Conservation (phyloP, 2,113 vertebrate genomes). For the Ursus arctos region DNA sequence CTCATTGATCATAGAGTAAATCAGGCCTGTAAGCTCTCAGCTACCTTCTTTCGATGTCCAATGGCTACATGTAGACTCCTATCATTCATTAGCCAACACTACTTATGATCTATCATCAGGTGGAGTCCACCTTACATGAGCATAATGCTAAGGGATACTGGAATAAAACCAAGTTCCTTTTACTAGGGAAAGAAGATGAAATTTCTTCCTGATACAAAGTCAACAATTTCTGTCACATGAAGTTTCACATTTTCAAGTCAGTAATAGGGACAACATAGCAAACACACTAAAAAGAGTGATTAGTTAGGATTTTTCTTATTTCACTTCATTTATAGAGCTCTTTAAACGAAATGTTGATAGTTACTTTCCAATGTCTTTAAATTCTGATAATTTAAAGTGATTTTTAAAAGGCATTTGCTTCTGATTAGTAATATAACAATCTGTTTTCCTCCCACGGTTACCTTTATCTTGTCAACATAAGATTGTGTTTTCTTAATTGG, state of each 20-base stretch:
- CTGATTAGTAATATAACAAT: not conserved
- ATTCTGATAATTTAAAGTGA: not conserved
- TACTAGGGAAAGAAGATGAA: not conserved
- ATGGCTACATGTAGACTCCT: not conserved
- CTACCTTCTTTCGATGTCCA: not conserved
- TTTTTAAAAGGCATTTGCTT: not conserved
- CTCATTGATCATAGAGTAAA: not conserved
- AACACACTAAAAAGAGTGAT: not conserved
- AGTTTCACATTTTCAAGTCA: not conserved
- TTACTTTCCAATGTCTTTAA: not conserved
- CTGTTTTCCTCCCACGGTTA: not conserved
- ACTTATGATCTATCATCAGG: not conserved
- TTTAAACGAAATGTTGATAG: not conserved
- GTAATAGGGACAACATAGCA: not conserved
- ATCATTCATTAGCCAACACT: not conserved
- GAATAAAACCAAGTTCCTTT: slow-evolving; percentile 1
- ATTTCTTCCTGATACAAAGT: not conserved
- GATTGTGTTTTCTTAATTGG: not conserved
- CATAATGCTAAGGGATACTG: not conserved
- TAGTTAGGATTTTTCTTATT: not conserved
- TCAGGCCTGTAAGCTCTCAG: not conserved
- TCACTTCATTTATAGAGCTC: not conserved
- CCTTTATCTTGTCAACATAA: not conserved
- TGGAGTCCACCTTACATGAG: not conserved
- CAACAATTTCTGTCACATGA: not conserved